A percentile compares a stretch with the other conserved stretches of the same genome.
These are phyloP conservation scores for Camponotus pennsylvanicus DNA, from an alignment of 1,140 invertebrate genomes.

Conservation along the genomic window DNA sequence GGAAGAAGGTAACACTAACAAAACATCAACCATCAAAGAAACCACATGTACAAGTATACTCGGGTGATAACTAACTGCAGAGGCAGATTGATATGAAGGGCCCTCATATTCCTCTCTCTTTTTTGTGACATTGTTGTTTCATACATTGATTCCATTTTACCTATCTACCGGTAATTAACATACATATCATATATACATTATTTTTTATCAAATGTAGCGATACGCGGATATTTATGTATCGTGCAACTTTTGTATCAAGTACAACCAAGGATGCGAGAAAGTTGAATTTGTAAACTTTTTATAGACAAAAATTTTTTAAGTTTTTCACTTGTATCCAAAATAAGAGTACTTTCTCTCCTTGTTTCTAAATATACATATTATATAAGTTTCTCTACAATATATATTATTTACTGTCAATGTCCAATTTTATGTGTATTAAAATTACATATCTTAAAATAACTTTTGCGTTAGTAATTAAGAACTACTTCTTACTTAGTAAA, in stretches of 20 bases:
- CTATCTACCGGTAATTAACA: conserved; percentile 44
- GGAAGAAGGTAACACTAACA: conserved; percentile 85
- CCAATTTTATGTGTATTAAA: conserved; percentile 59
- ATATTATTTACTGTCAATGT: conserved; percentile 19
- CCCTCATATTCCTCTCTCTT: conserved; percentile 69
- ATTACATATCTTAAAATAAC: conserved; percentile 65
- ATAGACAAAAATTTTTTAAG: conserved; percentile 26
- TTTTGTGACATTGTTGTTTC: conserved; percentile 57
- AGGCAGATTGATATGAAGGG: conserved; percentile 69
- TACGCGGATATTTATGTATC: conserved; percentile 27
- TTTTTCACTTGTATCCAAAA: conserved; percentile 43
- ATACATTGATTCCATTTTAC: conserved; percentile 53
- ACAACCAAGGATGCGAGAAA: conserved; percentile 69
- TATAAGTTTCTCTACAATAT: conserved; percentile 19
- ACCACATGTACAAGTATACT: conserved; percentile 69
- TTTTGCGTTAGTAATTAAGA: conserved; percentile 61
- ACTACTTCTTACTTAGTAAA: conserved; percentile 58
- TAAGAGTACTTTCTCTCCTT: conserved; percentile 43
- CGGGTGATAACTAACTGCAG: conserved; percentile 77
- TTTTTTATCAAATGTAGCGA: conserved; percentile 26
- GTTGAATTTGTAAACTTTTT: conserved; percentile 26
- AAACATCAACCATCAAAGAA: conserved; percentile 78
- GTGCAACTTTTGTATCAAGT: conserved; percentile 69
- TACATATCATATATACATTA: conserved; percentile 26
- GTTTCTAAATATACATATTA: background rate